Conservation (phyloP, 2,888 invertebrate species). For the Horisme vitalbata region DNA sequence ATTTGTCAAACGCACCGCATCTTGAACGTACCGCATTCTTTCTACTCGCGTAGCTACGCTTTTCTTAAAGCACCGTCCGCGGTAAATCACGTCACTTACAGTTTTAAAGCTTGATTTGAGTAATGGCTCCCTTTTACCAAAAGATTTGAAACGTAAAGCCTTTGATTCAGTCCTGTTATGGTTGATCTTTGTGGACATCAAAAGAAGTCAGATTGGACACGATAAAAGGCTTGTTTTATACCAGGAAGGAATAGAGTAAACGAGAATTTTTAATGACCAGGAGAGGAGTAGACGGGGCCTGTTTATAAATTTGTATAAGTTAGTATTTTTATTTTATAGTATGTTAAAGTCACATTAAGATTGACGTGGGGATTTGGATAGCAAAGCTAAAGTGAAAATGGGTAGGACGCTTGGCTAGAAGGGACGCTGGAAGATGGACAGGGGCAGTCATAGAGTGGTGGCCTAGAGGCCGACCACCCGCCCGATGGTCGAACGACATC, state of each 20-base stretch:
- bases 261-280: background rate
- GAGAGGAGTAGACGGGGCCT: background rate
- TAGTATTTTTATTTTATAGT: background rate
- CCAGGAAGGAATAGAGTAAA: background rate
- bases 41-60: slow-evolving; percentile 4
- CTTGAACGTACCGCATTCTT: background rate
- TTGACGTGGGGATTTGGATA: too few species aligned
- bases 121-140: slow-evolving; percentile 55
- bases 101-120: slow-evolving; percentile 63
- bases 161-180: slow-evolving; percentile 44
- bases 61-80: slow-evolving; percentile 46
- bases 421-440: too few species aligned
- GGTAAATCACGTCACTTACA: slow-evolving; percentile 64
- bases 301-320: background rate
- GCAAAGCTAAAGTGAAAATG: too few species aligned
- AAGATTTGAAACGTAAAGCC: slow-evolving; percentile 41
- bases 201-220: slow-evolving; percentile 10
- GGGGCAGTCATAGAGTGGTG: too few species aligned
- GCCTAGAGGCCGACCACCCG: too few species aligned
- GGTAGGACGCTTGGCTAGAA: too few species aligned
- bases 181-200: slow-evolving; percentile 34
- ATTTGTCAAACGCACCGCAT: background rate
- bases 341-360: too few species aligned
- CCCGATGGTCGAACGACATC: too few species aligned
- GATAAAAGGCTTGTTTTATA: slow-evolving; percentile 2